A percentile compares a stretch with the other conserved stretches of the same genome.
phyloP scores from a whole-genome alignment of 2,113 vertebrate species.

The Helogale parvula region DNA sequence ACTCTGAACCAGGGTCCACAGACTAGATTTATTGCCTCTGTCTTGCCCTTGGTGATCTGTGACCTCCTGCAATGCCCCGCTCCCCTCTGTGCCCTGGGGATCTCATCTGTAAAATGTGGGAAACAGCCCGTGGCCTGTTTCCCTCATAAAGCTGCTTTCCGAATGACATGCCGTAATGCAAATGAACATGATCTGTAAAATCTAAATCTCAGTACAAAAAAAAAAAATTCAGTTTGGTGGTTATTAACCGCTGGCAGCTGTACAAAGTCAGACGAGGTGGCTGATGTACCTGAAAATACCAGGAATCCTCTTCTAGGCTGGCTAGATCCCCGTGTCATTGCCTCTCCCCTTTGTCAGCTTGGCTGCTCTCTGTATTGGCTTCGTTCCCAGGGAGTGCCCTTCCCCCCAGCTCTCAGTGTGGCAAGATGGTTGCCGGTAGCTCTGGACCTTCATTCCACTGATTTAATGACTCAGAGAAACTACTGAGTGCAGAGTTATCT shows the following conservation, averaged over 20 bases:
- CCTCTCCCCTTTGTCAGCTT: not conserved
- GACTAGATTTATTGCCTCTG: not conserved
- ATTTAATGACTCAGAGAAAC: not conserved
- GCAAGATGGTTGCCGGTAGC: not conserved
- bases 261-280: not conserved
- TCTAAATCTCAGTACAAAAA: not conserved
- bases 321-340: not conserved
- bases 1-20: not conserved
- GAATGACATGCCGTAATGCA: not conserved
- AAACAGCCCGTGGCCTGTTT: not conserved
- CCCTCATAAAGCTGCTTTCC: not conserved
- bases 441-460: not conserved
- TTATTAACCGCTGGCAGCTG: not conserved
- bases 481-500: not conserved
- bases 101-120: slow-evolving; percentile 30
- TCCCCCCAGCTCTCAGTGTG: not conserved
- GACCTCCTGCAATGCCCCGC: not conserved
- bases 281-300: not conserved
- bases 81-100: not conserved
- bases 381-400: not conserved
- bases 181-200: not conserved
- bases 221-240: not conserved
- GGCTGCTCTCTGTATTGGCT: not conserved
- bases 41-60: not conserved
- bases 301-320: not conserved